A percentile compares a stretch with the other conserved stretches of the same genome.
phyloP scores from a whole-genome alignment of 2,888 invertebrate genomes.

The Eupithecia inturbata region DNA sequence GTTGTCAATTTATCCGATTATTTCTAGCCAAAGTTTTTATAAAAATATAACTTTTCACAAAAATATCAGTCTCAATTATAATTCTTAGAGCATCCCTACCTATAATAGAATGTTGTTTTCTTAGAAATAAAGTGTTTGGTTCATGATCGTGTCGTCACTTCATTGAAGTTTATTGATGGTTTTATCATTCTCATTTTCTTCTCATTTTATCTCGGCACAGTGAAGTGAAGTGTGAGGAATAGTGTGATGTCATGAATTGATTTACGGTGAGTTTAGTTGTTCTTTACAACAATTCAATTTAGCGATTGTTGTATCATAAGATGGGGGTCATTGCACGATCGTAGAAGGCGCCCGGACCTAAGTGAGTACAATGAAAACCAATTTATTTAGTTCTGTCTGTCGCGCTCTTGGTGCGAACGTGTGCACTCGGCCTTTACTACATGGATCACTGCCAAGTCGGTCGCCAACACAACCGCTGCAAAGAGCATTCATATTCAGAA shows the following conservation, averaged over 20 bases:
- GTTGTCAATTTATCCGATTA: neutral
- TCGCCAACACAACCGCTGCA: conserved; percentile 49
- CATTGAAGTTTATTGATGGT: conserved; percentile 28
- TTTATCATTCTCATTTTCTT: too few relatives aligned
- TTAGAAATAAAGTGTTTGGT: conserved; percentile 24
- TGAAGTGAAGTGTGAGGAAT: neutral
- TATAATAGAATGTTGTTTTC: conserved; percentile 17
- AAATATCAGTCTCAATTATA: neutral
- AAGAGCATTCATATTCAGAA: conserved; percentile 42
- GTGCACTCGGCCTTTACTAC: conserved; percentile 49
- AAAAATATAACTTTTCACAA: neutral
- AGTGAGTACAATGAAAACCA: conserved; percentile 59
- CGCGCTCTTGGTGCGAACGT: conserved; percentile 50
- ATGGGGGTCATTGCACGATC: conserved; percentile 42
- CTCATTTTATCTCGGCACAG: neutral
- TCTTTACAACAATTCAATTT: conserved; percentile 36
- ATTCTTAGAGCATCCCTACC: neutral
- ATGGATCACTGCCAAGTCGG: conserved; percentile 80
- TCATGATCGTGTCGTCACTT: conserved; percentile 42
- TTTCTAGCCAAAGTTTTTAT: neutral
- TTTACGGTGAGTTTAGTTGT: conserved; percentile 63
- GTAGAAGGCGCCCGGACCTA: conserved; percentile 50
- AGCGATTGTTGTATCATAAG: conserved; percentile 31
- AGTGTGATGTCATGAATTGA: conserved; percentile 67
- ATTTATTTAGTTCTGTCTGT: conserved; percentile 59